Evolutionary conservation across 2,888 invertebrate species (phyloP), one percentile per base, ranked within the genome.

Genomic region (Rhagium mordax): DNA sequence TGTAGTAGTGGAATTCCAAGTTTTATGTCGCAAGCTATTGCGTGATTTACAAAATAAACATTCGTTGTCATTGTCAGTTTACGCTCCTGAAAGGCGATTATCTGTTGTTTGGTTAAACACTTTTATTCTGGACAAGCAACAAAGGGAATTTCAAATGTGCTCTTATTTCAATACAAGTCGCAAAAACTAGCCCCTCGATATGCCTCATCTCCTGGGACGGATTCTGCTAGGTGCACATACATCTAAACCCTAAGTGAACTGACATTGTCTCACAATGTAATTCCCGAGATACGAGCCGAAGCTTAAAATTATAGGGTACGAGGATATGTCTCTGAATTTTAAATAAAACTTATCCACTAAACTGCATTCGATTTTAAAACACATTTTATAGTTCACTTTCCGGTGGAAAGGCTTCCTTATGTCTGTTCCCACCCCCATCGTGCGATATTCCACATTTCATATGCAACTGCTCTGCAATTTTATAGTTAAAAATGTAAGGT

Each of bases 211-310:
- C 61, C 18, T 6, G 21, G 21, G 61, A 47, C 1, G 15, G 20
- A 61, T 47, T 20, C 21, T 29, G 18, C 29, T 59, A 59, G 59
- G 59, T 59, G 59, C 33, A 59, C 16, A 59, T 6, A 8, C 13
- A 41, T 4, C 20, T 18, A 47, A 61, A 10, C 61, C 47, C 13
- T 60, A 60, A 60, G n/a, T 41, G 60, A 20, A 47, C 16, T 47
- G 47, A 47, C 61, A 61, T 61, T 61, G 61, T 61, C 61, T 61
- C 47, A 47, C 61, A 29, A 60, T 60, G 59, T 33, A 61, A 61
- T 61, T 61, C 47, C 47, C 61, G 20, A 61, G 61, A 21, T 21
- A 47, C 41, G 24, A 61, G 16, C 15, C 21, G 41, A n/a, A 20
- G 21, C 47, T 61, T 61, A 29, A 33, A 61, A 47, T 47, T 47